Base-by-base conservation (phyloP, 2,113 vertebrate genomes). In the Pelmatolapia mariae region DNA sequence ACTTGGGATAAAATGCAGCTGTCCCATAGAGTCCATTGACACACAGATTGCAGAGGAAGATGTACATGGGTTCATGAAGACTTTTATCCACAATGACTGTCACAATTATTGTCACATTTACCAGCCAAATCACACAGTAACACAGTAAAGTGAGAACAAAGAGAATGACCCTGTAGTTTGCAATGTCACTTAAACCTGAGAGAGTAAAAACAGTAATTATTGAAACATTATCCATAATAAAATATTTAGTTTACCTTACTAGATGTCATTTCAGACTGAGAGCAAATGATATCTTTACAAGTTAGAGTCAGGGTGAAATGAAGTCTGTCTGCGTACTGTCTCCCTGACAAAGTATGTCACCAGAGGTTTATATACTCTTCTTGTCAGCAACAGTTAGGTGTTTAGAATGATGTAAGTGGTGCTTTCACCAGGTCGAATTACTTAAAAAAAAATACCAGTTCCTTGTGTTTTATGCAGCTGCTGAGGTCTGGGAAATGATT, bases 101-200 rank as follows among this genome's bases (percentile, higher is more conserved):
- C 6, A 88, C 31, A 76, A 90, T 88, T 45, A 94, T 71, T 6
- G 76, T 89, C 29, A 90, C 0, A 84, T 94, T 94, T 5, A 87
- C 29, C 38, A 92, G 5, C 84, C 82, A 91, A 47, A 92, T 94
- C 80, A 93, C 57, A 83, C 43, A 68, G 18, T 94, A 94, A 85
- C 80, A 91, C 87, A 94, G 5, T 2, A 91, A 68, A 40, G 91
- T 90, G 5, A 90, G 50, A 73, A 7, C 5, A 63, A 93, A 94
- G 15, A 94, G 82, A 40, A 9, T 12, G 1, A 50, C 15, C 52
- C 88, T 87, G 85, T 87, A 80, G 26, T 63, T 78, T 13, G 16
- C 2, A 22, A 61, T 86, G 1, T 50, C 85, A 57, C 11, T 81
- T 19, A 93, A 80, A 7, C 89, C 92, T 43, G 89, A 83, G 3